Percentiles rank a stretch among this genome's conserved stretches.
Evolutionary conservation across 2,113 vertebrate species (phyloP).

Genomic region (Centropus unirufus): DNA sequence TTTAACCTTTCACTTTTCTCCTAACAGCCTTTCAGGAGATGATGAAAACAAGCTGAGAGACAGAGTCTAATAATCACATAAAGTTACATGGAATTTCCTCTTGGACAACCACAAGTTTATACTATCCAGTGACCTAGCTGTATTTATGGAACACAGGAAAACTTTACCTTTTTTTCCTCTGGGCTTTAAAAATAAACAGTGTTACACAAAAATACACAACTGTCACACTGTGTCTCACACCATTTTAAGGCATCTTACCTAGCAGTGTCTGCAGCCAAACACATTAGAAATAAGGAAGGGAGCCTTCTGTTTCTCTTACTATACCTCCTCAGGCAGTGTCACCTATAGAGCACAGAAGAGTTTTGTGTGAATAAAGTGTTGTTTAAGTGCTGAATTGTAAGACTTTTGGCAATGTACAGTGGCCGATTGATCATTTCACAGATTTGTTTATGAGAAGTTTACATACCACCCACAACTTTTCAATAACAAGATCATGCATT

Average conservation of each 20-base stretch:
- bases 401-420: constrained; percentile 5
- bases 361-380: constrained; percentile 24
- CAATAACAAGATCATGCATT: background rate
- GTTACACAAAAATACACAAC: constrained; percentile 33
- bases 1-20: constrained; percentile 27
- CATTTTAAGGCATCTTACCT: constrained; percentile 17
- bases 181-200: constrained; percentile 53
- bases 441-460: constrained; percentile 39
- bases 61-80: constrained; percentile 17
- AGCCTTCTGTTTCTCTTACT: background rate
- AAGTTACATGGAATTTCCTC: constrained; percentile 53
- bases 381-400: background rate
- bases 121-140: constrained; percentile 19
- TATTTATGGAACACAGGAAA: constrained; percentile 54
- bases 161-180: constrained; percentile 8
- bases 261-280: background rate
- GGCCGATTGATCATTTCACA: constrained; percentile 9
- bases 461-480: background rate
- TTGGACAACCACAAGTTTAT: constrained; percentile 28
- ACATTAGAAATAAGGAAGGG: background rate
- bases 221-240: background rate
- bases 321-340: background rate
- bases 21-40: constrained; percentile 25
- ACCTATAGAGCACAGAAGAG: background rate
- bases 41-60: constrained; percentile 52